Conservation (phyloP, 2,888 invertebrate species). For the Noctua fimbriata region DNA sequence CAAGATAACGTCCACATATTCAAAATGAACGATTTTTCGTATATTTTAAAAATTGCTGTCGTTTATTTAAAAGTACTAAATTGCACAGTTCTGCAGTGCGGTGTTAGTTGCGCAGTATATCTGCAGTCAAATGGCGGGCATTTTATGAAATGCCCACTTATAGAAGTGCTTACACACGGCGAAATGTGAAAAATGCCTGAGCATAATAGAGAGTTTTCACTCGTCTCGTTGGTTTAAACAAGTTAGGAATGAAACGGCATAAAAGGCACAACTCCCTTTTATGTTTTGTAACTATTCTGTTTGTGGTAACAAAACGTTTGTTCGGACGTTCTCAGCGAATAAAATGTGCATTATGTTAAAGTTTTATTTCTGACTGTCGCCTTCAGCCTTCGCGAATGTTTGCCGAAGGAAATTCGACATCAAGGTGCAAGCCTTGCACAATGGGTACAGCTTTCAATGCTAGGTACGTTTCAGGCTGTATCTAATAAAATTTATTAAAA, state of each 20-base stretch:
- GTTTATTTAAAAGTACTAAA: slow-evolving; percentile 20
- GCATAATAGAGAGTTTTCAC: slow-evolving; percentile 37
- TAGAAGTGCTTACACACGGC: slow-evolving; percentile 41
- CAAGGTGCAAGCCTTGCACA: slow-evolving; percentile 31
- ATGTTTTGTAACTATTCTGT: slow-evolving; percentile 33
- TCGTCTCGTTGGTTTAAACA: slow-evolving; percentile 34
- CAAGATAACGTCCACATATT: background rate
- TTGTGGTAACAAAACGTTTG: slow-evolving; percentile 29
- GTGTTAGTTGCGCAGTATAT: slow-evolving; percentile 54
- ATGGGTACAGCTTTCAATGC: slow-evolving; percentile 22
- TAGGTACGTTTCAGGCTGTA: background rate
- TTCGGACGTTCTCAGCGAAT: slow-evolving; percentile 14
- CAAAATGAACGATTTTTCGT: background rate
- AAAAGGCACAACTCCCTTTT: slow-evolving; percentile 38
- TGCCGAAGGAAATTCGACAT: slow-evolving; percentile 3
- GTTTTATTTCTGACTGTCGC: slow-evolving; percentile 6
- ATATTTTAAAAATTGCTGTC: background rate
- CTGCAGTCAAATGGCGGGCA: slow-evolving; percentile 55
- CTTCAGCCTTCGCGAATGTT: slow-evolving; percentile 13
- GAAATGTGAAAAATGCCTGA: slow-evolving; percentile 47
- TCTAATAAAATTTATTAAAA: background rate
- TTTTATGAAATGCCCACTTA: slow-evolving; percentile 55
- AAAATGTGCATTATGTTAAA: slow-evolving; percentile 18
- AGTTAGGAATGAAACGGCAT: slow-evolving; percentile 48
- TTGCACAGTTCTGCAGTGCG: slow-evolving; percentile 62